Percentiles rank a stretch among this genome's conserved stretches.
phyloP scores from a whole-genome alignment of 2,113 vertebrate species.

The Tragelaphus scriptus region DNA sequence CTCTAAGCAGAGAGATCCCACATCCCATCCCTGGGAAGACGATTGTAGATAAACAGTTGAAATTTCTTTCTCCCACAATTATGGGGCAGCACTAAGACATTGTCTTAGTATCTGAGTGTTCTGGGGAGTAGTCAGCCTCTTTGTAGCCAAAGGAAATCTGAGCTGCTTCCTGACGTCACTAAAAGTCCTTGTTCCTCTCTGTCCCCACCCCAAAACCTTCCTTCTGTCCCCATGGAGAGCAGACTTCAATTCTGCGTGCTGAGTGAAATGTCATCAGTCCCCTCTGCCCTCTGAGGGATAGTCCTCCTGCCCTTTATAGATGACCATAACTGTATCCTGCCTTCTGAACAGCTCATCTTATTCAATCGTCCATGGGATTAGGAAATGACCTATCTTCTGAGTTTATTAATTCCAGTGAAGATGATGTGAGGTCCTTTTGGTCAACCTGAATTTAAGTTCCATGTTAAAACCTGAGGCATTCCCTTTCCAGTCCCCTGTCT shows the following conservation, averaged over 20 bases:
- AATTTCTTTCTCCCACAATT: background rate
- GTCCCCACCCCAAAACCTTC: background rate
- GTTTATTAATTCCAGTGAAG: conserved; percentile 26
- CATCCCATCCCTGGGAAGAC: background rate
- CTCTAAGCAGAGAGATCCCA: background rate
- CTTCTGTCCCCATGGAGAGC: background rate
- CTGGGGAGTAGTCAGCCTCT: background rate
- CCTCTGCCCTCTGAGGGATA: background rate
- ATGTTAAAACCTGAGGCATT: background rate
- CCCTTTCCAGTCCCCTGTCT: background rate
- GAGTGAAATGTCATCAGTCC: background rate
- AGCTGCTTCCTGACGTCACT: background rate
- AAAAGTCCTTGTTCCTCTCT: background rate
- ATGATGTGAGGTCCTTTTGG: background rate
- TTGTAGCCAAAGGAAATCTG: background rate
- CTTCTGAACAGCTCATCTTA: background rate
- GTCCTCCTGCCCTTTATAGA: background rate
- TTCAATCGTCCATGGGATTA: background rate
- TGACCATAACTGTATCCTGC: background rate
- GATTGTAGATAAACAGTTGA: background rate
- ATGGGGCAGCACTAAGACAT: background rate
- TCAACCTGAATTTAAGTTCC: conserved; percentile 1
- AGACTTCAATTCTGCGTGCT: background rate
- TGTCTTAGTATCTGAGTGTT: background rate
- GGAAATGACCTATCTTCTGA: background rate